phyloP scores from a whole-genome alignment of 2,888 invertebrate species.

The Graphium colonna region DNA sequence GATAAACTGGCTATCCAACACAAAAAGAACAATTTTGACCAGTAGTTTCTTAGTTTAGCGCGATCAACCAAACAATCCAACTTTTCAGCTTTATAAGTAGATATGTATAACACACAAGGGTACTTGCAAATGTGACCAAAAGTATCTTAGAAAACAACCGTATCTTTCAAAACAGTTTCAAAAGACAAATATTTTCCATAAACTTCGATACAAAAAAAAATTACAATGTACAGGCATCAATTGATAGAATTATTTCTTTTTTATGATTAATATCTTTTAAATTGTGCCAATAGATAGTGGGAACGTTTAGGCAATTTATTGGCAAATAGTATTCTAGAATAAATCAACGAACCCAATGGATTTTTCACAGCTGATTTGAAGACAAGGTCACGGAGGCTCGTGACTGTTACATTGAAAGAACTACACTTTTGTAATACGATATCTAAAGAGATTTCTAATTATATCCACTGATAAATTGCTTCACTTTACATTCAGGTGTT shows the following conservation, averaged over 20 bases:
- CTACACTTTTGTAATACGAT: conserved; percentile 44
- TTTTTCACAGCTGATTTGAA: conserved; percentile 32
- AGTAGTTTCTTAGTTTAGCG: no score
- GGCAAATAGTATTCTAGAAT: conserved; percentile 5
- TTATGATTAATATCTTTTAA: background rate
- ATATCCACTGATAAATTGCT: conserved; percentile 22
- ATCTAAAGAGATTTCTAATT: conserved; percentile 26
- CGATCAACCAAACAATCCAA: no score
- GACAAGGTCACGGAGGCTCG: conserved; percentile 50
- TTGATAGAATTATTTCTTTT: conserved; percentile 1
- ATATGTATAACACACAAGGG: no score
- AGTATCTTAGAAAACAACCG: no score
- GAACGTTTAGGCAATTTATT: background rate
- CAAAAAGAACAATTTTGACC: no score
- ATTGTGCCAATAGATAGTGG: background rate
- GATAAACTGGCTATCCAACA: no score
- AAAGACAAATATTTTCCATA: no score
- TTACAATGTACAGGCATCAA: background rate
- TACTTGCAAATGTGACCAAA: no score
- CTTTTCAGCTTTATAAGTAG: no score
- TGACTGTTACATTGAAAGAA: conserved; percentile 50
- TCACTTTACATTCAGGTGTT: conserved; percentile 13
- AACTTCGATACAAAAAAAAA: no score
- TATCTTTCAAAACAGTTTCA: no score
- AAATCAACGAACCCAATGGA: conserved; percentile 30